Conservation (phyloP, 1,140 invertebrate genomes). For the Pseudomyrmex concolor region DNA sequence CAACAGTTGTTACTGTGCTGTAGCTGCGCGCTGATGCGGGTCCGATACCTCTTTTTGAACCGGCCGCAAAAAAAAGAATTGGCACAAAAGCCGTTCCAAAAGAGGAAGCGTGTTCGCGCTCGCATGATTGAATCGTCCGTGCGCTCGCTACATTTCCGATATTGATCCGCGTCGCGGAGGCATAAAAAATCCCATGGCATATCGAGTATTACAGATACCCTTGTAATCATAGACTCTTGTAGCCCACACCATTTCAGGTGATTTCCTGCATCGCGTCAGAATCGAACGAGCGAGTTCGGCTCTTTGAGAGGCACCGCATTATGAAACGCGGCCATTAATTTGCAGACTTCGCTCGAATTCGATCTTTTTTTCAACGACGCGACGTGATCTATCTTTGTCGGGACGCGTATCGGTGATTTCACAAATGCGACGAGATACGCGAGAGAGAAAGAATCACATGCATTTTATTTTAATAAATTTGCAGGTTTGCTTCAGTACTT, state of each 20-base stretch:
- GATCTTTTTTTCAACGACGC: constrained; percentile 37
- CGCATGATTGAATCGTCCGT: constrained; percentile 49
- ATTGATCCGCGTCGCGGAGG: constrained; percentile 39
- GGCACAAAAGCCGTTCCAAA: constrained; percentile 34
- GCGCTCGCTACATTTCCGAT: constrained; percentile 48
- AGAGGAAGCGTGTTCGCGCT: constrained; percentile 24
- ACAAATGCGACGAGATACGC: background rate
- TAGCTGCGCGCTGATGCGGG: constrained; percentile 51
- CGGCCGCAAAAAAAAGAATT: constrained; percentile 51
- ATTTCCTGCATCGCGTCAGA: constrained; percentile 21
- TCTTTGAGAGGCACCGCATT: constrained; percentile 42
- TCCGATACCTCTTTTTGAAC: constrained; percentile 68
- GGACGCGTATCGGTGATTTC: background rate
- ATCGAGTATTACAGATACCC: constrained; percentile 61
- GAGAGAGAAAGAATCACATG: background rate
- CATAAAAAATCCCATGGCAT: constrained; percentile 56
- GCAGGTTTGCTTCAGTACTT: background rate
- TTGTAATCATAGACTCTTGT: constrained; percentile 60
- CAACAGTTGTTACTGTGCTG: constrained; percentile 65
- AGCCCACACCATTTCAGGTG: constrained; percentile 16
- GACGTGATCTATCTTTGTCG: background rate
- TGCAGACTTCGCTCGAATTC: constrained; percentile 12
- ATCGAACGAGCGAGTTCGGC: background rate
- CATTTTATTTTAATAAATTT: constrained; percentile 20
- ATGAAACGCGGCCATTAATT: constrained; percentile 31